Conservation (phyloP, 2,888 invertebrate species). For the Clistopyga incitator region DNA sequence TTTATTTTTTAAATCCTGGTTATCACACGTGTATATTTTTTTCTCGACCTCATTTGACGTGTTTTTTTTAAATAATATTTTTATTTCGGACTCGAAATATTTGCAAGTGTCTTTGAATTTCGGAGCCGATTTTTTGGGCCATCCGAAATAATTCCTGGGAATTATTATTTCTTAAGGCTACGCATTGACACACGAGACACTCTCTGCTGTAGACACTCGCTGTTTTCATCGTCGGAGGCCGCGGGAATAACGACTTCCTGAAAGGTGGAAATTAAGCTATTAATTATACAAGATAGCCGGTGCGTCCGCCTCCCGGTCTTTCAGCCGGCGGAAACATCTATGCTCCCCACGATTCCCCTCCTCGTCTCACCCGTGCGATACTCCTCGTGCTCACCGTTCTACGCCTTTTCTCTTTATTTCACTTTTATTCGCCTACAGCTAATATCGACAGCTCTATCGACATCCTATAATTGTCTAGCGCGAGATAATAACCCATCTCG, state of each 20-base stretch:
- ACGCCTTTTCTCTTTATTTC: no score
- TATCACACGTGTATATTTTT: slow-evolving; percentile 17
- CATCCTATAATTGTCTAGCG: no score
- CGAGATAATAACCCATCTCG: no score
- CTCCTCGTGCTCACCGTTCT: not conserved
- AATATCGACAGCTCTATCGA: no score
- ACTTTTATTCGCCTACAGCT: no score
- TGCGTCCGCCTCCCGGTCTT: slow-evolving; percentile 55
- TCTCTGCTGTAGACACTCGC: slow-evolving; percentile 40
- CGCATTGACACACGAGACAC: slow-evolving; percentile 32
- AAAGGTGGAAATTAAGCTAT: slow-evolving; percentile 82
- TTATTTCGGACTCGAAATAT: slow-evolving; percentile 30
- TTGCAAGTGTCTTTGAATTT: slow-evolving; percentile 35
- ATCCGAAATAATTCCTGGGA: slow-evolving; percentile 67
- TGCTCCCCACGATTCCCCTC: slow-evolving; percentile 42
- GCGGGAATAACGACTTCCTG: slow-evolving; percentile 78
- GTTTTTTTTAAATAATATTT: not conserved
- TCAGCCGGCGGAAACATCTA: slow-evolving; percentile 43
- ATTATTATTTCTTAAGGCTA: slow-evolving; percentile 48
- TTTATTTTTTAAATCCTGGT: not conserved
- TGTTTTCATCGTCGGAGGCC: slow-evolving; percentile 72
- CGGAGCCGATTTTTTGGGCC: slow-evolving; percentile 61
- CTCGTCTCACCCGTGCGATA: slow-evolving; percentile 15
- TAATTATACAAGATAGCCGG: slow-evolving; percentile 76
- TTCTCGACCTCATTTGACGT: not conserved